Conservation (phyloP, 2,797 vertebrate genomes). For the Eurystomus glaucurus region DNA sequence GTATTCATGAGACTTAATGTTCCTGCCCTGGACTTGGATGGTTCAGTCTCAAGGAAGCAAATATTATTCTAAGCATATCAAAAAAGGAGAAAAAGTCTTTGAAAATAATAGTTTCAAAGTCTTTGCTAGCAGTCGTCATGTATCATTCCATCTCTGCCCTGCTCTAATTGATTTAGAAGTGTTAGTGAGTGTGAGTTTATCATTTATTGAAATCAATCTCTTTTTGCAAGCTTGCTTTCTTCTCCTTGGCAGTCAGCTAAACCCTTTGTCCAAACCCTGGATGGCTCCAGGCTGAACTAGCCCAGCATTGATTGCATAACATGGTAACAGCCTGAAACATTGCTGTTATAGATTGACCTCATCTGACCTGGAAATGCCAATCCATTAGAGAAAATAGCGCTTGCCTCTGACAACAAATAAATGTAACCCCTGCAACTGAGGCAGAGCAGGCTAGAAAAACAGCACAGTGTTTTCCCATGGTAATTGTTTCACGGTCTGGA, state of each 20-base stretch:
- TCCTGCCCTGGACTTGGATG: background rate
- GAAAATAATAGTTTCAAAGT: background rate
- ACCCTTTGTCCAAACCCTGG: constrained; percentile 44
- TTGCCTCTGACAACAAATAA: background rate
- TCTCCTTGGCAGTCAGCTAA: constrained; percentile 72
- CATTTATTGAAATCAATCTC: constrained; percentile 71
- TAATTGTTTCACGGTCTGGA: background rate
- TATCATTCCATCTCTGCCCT: constrained; percentile 32
- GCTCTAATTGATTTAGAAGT: constrained; percentile 77
- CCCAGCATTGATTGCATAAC: constrained; percentile 39
- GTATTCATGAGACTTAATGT: background rate
- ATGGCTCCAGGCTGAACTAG: constrained; percentile 66
- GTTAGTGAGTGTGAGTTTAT: constrained; percentile 62
- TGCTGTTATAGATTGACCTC: constrained; percentile 55
- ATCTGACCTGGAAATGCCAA: constrained; percentile 63
- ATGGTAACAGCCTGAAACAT: background rate
- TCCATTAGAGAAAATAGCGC: background rate
- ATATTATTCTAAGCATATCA: background rate
- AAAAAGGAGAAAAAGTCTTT: background rate
- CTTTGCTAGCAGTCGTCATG: background rate
- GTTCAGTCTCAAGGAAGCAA: background rate
- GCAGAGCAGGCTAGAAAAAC: background rate
- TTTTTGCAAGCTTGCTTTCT: constrained; percentile 76
- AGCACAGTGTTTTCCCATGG: background rate
- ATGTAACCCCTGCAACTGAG: background rate